Conservation (phyloP, 2,797 vertebrate species). For the Ceryle rudis region DNA sequence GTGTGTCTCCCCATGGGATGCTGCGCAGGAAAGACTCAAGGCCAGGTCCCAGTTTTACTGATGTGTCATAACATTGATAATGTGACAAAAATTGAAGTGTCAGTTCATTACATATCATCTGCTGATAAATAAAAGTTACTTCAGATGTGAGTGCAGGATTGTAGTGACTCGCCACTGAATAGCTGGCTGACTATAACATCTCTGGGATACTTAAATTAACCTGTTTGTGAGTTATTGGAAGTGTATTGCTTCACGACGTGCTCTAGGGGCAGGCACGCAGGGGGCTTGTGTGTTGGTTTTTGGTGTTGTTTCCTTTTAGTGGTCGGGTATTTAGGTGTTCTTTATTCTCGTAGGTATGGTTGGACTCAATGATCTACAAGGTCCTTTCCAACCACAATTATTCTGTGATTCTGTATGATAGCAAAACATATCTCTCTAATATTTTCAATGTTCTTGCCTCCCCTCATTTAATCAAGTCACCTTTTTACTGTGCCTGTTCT, state of each 20-base stretch:
- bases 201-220: background rate
- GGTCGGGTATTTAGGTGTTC: too few relatives aligned
- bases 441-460: background rate
- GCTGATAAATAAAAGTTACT: conserved; percentile 8
- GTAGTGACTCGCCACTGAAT: background rate
- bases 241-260: background rate
- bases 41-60: background rate
- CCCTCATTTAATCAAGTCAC: background rate
- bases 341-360: too few relatives aligned
- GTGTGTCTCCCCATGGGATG: background rate
- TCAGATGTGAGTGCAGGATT: background rate
- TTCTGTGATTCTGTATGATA: background rate
- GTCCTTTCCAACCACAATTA: too few relatives aligned
- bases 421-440: background rate
- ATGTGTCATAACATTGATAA: background rate
- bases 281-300: too few relatives aligned
- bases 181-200: background rate
- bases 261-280: too few relatives aligned
- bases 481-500: background rate
- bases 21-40: background rate
- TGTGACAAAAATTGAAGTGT: background rate
- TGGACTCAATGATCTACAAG: too few relatives aligned
- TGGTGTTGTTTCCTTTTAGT: too few relatives aligned
- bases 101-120: background rate
- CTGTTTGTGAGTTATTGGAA: conserved; percentile 31